Evolutionary conservation across 2,888 invertebrate genomes (phyloP), one percentile per base, ranked within the genome.

Genomic region (Auanema sp.): DNA sequence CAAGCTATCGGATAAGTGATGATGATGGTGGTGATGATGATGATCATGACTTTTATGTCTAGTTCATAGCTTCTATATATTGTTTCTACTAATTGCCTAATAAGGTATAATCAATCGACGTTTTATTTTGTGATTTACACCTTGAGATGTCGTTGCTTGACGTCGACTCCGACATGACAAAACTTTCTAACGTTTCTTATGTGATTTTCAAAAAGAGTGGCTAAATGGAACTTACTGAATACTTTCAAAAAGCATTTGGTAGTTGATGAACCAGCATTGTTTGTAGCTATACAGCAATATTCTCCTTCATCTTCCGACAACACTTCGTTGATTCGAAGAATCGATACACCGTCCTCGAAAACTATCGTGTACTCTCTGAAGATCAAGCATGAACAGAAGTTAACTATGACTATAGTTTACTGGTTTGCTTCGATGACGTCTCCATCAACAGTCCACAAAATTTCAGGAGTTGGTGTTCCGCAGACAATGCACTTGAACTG

Each of bases 271-370:
- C 97, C 97, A 79, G 90, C 89, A 78, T 89, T 89, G 86, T 93
- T 94, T 58, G 88, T 87, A 56, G 92, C 93, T 79, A 88, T 88
- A 85, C 93, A 93, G 65, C 89, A 89, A 85, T 94, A 94, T 84
- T 89, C 89, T 60, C 93, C 93, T 79, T 91, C 89, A 87, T 93
- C 91, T 88, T 93, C 93, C n/a, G 64, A 66, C 0, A 77, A 62
- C 6, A 71, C 72, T 21, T 71, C 63, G 12, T 71, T 68, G 60
- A 81, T 79, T 25, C 72, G 71, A n/a, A 81, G 70, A 12, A 81
- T 65, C 43, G 78, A 77, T 0, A 81, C 75, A 5, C 81, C 83
- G 58, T 83, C 83, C 57, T 83, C 83, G 64, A 77, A 83, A 21
- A 83, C 71, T 16, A 81, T 71, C 12, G 72, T 69, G 71, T 80